Base-by-base conservation (phyloP, 2,888 invertebrate genomes). In the Pristionchus entomophagus region DNA sequence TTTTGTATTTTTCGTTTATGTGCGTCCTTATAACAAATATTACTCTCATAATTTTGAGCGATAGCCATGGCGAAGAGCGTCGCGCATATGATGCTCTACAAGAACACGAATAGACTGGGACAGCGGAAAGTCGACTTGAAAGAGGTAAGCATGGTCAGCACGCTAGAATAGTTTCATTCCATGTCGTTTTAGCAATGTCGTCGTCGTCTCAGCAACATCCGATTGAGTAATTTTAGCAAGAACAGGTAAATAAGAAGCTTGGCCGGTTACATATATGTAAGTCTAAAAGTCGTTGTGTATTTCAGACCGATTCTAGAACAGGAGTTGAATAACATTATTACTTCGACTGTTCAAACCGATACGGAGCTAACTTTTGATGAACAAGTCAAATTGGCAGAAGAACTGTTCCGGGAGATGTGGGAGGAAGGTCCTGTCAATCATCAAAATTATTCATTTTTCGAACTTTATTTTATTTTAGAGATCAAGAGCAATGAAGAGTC, bases 401-500 rank as follows among this genome's bases (percentile, higher is more conserved):
- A 56, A 19, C 45, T 83, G 26, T 83, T 59, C 45, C 26, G 26
- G 41, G 83, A 83, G 22, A 22, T 83, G 4, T 56, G 22, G 35
- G 56, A 81, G 22, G 83, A 83, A 83, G 62, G 62, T 62, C 19
- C n/a, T n/a, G n/a, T n/a, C n/a, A n/a, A n/a, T n/a, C n/a, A n/a
- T n/a, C n/a, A n/a, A n/a, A 51, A 17, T 35, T 35, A 10, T 32
- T 35, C 38, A 69, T 73, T 73, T 5, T 29, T 5, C 49, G 3
- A 12, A 49, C 26, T 38, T 45, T 10, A 14, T n/a, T 3, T 38
- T n/a, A 41, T 51, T 83, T 59, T 17, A 45, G 45, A 83, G 45
- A 32, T 29, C 45, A 29, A 35, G 59, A 59, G 45, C n/a, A n/a
- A 49, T n/a, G 62, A 83, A 6, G 41, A 83, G 29, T 45, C 5